Evolutionary conservation across 1,140 invertebrate genomes (phyloP).

Genomic region (Mercenaria mercenaria): DNA sequence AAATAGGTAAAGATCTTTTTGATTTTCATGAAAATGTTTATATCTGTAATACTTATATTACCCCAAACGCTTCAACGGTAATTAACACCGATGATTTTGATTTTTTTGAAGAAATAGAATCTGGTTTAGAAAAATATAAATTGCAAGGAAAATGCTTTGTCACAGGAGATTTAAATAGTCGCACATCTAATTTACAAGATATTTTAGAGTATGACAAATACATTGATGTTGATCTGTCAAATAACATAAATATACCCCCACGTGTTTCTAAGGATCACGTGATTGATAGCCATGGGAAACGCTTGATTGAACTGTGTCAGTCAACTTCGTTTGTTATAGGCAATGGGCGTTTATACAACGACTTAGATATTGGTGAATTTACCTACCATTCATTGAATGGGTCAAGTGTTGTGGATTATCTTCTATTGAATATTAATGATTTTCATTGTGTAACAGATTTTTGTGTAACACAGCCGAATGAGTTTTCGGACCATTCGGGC

Average conservation of each 20-base stretch:
- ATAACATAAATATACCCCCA: neutral
- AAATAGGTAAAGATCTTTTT: neutral
- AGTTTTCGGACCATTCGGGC: neutral
- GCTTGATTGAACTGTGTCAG: neutral
- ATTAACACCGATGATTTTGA: conserved; percentile 18
- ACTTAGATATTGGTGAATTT: neutral
- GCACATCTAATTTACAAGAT: neutral
- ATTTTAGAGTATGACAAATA: neutral
- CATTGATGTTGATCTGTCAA: neutral
- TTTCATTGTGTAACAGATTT: neutral
- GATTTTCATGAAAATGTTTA: neutral
- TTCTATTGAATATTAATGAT: neutral
- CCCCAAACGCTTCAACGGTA: neutral
- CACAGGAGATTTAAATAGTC: conserved; percentile 6
- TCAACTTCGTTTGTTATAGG: neutral
- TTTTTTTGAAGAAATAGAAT: conserved; percentile 1
- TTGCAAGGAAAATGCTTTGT: neutral
- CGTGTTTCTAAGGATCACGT: neutral
- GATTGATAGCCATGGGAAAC: neutral
- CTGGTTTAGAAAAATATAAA: conserved; percentile 5
- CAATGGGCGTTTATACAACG: neutral
- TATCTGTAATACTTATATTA: conserved; percentile 24
- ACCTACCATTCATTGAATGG: neutral
- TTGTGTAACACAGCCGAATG: neutral
- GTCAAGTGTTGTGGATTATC: neutral